Evolutionary conservation across 2,113 vertebrate genomes (phyloP), one percentile per base, ranked within the genome.

Genomic region (Dromiciops gliroides): DNA sequence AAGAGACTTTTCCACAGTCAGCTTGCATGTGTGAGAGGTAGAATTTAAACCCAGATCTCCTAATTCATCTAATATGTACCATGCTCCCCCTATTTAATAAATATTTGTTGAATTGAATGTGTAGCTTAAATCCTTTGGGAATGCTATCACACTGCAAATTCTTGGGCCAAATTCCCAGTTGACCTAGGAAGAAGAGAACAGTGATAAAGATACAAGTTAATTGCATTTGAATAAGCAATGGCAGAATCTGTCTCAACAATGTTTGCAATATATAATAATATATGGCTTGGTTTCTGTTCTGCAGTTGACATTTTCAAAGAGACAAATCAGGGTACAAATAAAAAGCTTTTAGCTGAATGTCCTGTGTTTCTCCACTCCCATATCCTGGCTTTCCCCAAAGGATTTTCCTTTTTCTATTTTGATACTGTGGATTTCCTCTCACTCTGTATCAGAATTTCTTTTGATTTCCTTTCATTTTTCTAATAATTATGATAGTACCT

Each of bases 341-440:
- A 25, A 94, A 89, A 2, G 48, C 44, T 56, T 50, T 24, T 26
- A 94, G 89, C 90, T 22, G 90, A 90, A 67, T 31, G 1, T 60
- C 92, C 50, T 92, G 31, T 56, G 50, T 75, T 19, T 53, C 19
- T 83, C 51, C 91, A 24, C 89, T 95, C 95, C 28, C 49, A 92
- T 4, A 93, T 3, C 22, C 3, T 23, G 25, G 12, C 37, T 92
- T 95, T 95, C 93, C 90, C 50, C 96, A 93, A 95, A 53, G 60
- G 48, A 44, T 48, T 90, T 95, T 90, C 60, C 48, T 90, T 93
- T 51, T 90, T 24, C 90, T 48, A n/a, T 92, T 93, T 95, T 47
- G 48, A 25, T 31, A 31, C 51, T 52, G 48, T 19, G 49, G 28
- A 93, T 75, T 90, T 93, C 52, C 48, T 91, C 90, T 89, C 95